A percentile compares a stretch with the other conserved stretches of the same genome.
These are phyloP conservation scores for Ciconia nigra DNA, from an alignment of 2,797 vertebrate genomes.

Conservation along the genomic window DNA sequence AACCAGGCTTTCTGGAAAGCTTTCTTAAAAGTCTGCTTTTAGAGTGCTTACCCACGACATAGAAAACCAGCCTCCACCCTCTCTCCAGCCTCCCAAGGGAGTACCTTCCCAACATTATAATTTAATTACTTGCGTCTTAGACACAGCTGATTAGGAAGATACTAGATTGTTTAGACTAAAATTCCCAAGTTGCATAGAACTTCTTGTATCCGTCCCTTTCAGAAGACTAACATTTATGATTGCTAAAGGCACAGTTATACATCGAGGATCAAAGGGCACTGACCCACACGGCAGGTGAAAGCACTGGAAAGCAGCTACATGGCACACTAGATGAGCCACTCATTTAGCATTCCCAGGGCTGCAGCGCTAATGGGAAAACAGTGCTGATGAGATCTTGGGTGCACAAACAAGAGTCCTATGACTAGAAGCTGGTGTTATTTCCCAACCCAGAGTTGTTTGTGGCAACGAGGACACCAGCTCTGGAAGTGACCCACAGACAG, in stretches of 20 bases:
- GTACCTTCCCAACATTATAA: background rate
- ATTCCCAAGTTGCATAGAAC: background rate
- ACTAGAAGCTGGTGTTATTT: background rate
- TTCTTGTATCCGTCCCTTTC: background rate
- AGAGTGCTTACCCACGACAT: background rate
- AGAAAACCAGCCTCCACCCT: background rate
- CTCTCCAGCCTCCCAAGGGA: background rate
- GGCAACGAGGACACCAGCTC: background rate
- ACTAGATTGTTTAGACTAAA: background rate
- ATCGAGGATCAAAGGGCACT: background rate
- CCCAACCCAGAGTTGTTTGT: background rate
- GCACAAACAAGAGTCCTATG: background rate
- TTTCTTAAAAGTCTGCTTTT: background rate
- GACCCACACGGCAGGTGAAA: background rate
- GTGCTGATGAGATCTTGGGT: background rate
- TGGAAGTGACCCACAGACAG: background rate
- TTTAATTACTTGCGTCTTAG: slow-evolving; percentile 35
- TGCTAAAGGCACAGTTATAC: background rate
- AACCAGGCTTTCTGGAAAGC: background rate
- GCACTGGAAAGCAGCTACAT: background rate
- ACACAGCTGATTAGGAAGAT: slow-evolving; percentile 15
- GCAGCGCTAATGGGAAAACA: background rate
- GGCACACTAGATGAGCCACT: background rate
- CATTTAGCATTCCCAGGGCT: background rate
- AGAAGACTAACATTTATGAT: background rate